Evolutionary conservation across 2,113 vertebrate genomes (phyloP).

Genomic region (Lepus europaeus): DNA sequence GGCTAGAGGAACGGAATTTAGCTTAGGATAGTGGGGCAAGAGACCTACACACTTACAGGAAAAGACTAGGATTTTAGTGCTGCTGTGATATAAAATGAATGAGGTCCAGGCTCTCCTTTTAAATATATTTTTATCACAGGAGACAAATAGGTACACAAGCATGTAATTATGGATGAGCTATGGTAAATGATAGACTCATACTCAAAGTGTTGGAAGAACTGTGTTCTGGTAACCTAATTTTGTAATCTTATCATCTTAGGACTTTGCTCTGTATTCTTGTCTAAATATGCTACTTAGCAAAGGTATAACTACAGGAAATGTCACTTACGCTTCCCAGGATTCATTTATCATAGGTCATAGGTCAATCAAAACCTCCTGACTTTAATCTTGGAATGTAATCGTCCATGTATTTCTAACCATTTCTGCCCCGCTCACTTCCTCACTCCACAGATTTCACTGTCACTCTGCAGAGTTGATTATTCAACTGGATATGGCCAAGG

Average conservation of each 20-base stretch:
- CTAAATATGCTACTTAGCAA: background rate
- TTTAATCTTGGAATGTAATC: constrained; percentile 30
- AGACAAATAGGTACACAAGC: background rate
- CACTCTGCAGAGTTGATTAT: background rate
- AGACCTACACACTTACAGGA: background rate
- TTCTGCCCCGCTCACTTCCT: background rate
- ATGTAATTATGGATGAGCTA: background rate
- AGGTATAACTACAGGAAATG: background rate
- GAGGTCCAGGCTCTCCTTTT: background rate
- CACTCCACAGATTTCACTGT: background rate
- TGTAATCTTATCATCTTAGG: constrained; percentile 6
- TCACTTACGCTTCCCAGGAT: background rate
- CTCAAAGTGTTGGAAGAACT: background rate
- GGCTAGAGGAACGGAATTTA: background rate
- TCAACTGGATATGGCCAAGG: background rate
- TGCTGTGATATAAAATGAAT: constrained; percentile 22
- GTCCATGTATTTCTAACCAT: background rate
- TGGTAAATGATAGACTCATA: background rate
- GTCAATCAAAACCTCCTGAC: background rate
- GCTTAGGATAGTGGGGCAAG: background rate
- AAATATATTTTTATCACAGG: background rate
- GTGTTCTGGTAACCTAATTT: background rate
- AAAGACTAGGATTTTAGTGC: background rate
- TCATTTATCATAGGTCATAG: background rate
- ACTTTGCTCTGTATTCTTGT: background rate